Conservation (phyloP, 1,140 invertebrate genomes). For the Diorhabda carinulata region DNA sequence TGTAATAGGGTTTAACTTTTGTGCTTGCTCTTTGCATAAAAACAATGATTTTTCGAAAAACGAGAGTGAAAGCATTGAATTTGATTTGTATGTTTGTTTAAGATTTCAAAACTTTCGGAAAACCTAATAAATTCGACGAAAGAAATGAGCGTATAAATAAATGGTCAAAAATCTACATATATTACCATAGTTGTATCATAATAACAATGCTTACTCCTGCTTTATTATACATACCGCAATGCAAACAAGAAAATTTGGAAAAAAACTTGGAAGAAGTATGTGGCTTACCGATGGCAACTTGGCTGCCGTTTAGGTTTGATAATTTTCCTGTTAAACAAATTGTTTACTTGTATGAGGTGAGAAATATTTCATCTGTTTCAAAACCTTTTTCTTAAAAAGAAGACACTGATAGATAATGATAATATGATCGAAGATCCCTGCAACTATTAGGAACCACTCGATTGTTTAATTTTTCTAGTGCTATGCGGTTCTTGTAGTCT, state of each 20-base stretch:
- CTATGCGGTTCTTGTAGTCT: constrained; percentile 5
- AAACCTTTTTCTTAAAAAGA: no score
- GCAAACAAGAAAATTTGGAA: constrained; percentile 8
- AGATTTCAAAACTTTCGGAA: constrained; percentile 13
- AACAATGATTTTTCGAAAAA: no score
- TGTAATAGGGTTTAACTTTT: no score
- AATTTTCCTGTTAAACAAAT: constrained; percentile 7
- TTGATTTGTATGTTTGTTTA: background rate
- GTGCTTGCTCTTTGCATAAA: no score
- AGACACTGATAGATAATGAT: no score
- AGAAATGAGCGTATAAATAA: constrained; percentile 9
- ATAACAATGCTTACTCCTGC: constrained; percentile 1
- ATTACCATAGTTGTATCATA: background rate
- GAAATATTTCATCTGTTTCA: no score
- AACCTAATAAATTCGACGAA: constrained; percentile 4
- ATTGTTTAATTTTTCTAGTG: constrained; percentile 3
- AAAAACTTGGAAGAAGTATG: constrained; percentile 11
- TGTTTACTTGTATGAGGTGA: constrained; percentile 12
- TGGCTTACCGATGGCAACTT: constrained; percentile 7
- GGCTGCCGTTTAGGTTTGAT: constrained; percentile 16
- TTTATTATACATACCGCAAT: background rate
- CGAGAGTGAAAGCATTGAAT: background rate
- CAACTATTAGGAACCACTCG: no score
- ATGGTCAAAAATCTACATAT: constrained; percentile 11
- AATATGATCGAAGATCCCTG: no score